These are phyloP conservation scores for Pangasius djambal DNA, from an alignment of 2,797 vertebrate species.

Conservation along the genomic window DNA sequence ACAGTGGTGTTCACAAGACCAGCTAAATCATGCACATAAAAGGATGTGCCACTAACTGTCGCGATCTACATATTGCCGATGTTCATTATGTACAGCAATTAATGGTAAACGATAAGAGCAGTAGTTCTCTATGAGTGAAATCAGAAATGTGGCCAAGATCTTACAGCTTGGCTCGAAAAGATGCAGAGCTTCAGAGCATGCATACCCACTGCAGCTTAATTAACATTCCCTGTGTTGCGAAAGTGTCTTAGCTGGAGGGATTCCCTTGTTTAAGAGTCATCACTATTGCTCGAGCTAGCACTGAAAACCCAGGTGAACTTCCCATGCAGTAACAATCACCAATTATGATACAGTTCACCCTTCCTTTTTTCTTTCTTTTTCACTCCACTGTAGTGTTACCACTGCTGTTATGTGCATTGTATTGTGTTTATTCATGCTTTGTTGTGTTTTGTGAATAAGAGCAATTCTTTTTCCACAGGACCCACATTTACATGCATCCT, in stretches of 20 bases:
- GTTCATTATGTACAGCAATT: constrained; percentile 31
- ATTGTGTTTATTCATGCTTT: background rate
- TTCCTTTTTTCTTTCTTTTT: background rate
- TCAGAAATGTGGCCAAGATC: constrained; percentile 15
- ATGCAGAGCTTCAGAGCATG: constrained; percentile 13
- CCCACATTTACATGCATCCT: background rate
- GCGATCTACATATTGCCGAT: background rate
- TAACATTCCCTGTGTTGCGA: constrained; percentile 40
- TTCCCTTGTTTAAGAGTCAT: constrained; percentile 46
- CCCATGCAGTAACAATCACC: constrained; percentile 26
- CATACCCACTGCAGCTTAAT: constrained; percentile 34
- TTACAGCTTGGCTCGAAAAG: constrained; percentile 22
- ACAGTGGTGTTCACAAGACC: background rate
- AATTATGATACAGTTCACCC: background rate
- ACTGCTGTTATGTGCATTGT: background rate
- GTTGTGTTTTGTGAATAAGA: constrained; percentile 14
- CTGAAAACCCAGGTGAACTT: constrained; percentile 50
- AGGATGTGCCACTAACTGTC: background rate
- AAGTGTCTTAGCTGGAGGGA: constrained; percentile 44
- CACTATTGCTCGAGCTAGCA: constrained; percentile 47
- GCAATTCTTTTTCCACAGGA: background rate
- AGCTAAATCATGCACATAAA: background rate
- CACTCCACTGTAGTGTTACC: background rate
- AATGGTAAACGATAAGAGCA: constrained; percentile 22
- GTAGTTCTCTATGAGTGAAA: background rate